phyloP scores from a whole-genome alignment of 2,888 invertebrate genomes.

The Disparrhopalites patrizii region DNA sequence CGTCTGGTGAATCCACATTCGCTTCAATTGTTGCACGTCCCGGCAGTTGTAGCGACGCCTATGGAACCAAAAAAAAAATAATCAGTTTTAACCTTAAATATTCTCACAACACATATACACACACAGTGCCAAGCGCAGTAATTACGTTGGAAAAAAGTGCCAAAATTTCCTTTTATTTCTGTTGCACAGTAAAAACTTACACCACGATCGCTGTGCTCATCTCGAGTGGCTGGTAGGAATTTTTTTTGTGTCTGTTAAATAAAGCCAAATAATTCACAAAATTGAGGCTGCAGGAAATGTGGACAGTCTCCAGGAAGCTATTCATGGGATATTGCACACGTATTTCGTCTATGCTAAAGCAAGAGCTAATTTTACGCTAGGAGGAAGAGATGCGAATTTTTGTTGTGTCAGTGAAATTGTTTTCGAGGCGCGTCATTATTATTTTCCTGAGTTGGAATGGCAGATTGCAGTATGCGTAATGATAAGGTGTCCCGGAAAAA shows the following conservation, averaged over 20 bases:
- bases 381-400: too few species aligned
- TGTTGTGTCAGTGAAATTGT: too few species aligned
- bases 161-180: background rate
- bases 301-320: too few species aligned
- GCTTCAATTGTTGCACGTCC: background rate
- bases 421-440: too few species aligned
- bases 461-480: too few species aligned
- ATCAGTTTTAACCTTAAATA: background rate
- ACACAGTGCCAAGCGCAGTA: background rate
- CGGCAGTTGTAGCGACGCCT: background rate
- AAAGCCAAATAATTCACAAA: background rate
- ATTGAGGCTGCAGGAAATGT: background rate
- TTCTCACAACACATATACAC: background rate
- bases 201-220: constrained; percentile 4
- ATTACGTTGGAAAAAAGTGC: background rate
- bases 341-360: too few species aligned
- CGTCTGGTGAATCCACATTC: background rate
- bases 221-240: background rate
- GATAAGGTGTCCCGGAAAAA: too few species aligned
- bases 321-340: too few species aligned
- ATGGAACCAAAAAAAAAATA: background rate
- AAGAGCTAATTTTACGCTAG: too few species aligned
- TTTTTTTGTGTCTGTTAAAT: background rate
- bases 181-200: background rate
- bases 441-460: too few species aligned